phyloP scores from a whole-genome alignment of 1,140 invertebrate species.

The Heterodera schachtii region DNA sequence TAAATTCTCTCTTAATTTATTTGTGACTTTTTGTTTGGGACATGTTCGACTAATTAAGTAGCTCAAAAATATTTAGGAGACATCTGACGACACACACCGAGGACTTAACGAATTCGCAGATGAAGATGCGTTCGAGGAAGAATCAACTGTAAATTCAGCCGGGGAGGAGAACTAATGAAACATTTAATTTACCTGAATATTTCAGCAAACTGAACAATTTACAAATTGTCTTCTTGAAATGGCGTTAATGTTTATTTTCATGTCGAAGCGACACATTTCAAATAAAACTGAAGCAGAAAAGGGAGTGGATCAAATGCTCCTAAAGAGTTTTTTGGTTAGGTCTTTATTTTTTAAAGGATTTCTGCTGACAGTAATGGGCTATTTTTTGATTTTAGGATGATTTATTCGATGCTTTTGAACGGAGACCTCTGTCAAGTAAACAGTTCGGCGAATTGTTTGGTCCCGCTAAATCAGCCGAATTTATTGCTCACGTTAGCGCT shows the following conservation, averaged over 20 bases:
- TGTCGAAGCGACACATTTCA: conserved; percentile 14
- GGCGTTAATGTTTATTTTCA: conserved; percentile 21
- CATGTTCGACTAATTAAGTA: no score
- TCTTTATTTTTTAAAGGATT: no score
- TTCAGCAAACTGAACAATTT: conserved; percentile 7
- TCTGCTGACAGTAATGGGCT: no score
- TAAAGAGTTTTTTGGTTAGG: conserved; percentile 24
- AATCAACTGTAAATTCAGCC: background rate
- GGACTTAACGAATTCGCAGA: background rate
- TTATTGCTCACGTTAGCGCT: conserved; percentile 20
- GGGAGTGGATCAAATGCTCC: conserved; percentile 11
- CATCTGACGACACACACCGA: background rate
- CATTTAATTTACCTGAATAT: background rate
- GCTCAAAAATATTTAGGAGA: background rate
- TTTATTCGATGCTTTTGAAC: conserved; percentile 5
- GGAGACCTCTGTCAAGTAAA: background rate
- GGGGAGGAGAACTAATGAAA: background rate
- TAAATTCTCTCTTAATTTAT: no score
- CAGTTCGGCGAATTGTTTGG: conserved; percentile 19
- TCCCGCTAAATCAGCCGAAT: conserved; percentile 19
- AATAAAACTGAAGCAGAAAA: conserved; percentile 8
- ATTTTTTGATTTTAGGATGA: background rate
- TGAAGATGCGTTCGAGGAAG: background rate
- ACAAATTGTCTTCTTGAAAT: conserved; percentile 8
- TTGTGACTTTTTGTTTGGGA: no score